These are phyloP conservation scores for Hesperia comma DNA, from an alignment of 2,888 invertebrate species.

Conservation along the genomic window DNA sequence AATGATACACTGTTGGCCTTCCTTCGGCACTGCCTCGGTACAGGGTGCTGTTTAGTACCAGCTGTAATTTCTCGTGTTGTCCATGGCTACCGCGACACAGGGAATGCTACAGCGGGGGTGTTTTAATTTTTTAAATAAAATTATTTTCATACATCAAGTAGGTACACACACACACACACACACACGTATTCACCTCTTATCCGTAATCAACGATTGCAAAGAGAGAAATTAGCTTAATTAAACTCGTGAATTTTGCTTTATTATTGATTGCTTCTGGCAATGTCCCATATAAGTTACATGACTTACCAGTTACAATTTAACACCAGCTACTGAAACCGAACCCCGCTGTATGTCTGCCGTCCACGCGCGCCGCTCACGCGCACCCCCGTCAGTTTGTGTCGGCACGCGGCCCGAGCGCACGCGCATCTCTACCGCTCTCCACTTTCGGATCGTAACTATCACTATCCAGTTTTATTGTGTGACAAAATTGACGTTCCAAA, in stretches of 20 bases:
- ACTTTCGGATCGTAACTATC: not conserved
- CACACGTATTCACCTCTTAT: too few relatives aligned
- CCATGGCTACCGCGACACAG: too few relatives aligned
- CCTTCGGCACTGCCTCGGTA: slow-evolving; percentile 35
- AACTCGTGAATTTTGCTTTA: too few relatives aligned
- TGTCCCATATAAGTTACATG: not conserved
- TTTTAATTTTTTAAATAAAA: too few relatives aligned
- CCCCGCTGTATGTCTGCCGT: slow-evolving; percentile 27
- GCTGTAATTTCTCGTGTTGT: too few relatives aligned
- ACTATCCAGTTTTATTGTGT: not conserved
- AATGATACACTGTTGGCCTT: slow-evolving; percentile 47
- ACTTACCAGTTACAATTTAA: slow-evolving; percentile 13
- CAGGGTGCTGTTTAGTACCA: slow-evolving; percentile 12
- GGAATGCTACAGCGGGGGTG: too few relatives aligned
- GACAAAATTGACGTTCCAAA: not conserved
- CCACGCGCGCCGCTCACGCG: slow-evolving; percentile 30
- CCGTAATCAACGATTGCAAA: too few relatives aligned
- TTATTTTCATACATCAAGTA: too few relatives aligned
- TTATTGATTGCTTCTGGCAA: too few relatives aligned
- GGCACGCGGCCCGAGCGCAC: slow-evolving; percentile 53
- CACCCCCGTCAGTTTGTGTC: slow-evolving; percentile 46
- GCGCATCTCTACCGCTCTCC: slow-evolving; percentile 48
- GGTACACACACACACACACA: too few relatives aligned
- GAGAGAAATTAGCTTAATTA: too few relatives aligned
- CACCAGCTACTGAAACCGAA: slow-evolving; percentile 31